Conservation (phyloP, 2,888 invertebrate species). For the Chrysotoxum bicinctum region DNA sequence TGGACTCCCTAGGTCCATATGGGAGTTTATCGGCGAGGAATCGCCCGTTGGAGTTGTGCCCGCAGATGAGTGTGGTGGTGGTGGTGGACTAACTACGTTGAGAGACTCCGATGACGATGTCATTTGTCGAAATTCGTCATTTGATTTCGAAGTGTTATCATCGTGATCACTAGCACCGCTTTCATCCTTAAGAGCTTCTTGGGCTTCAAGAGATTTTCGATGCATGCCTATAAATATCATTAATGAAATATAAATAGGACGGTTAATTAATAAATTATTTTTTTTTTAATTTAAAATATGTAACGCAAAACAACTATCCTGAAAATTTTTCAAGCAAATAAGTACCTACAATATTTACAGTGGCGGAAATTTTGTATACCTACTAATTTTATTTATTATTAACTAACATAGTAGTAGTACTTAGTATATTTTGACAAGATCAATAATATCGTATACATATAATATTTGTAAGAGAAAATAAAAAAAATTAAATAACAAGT, state of each 20-base stretch:
- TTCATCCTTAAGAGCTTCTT: conserved; percentile 94
- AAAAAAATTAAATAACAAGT: no score
- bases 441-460: no score
- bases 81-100: conserved; percentile 81
- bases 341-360: no score
- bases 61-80: conserved; percentile 65
- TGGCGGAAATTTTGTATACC: no score
- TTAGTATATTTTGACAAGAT: no score
- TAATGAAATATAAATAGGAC: neutral
- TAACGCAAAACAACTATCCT: no score
- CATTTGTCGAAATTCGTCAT: conserved; percentile 82
- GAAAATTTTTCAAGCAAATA: no score
- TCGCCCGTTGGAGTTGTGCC: conserved; percentile 73
- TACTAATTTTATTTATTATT: no score
- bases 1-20: conserved; percentile 79
- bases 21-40: conserved; percentile 76
- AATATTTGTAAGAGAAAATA: no score
- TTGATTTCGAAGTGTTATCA: conserved; percentile 83
- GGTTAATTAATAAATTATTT: neutral
- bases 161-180: conserved; percentile 87
- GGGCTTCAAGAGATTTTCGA: conserved; percentile 98
- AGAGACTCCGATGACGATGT: conserved; percentile 79
- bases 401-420: no score
- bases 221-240: conserved; percentile 92
- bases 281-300: no score